Conservation (phyloP, 2,797 vertebrate genomes). For the Sarcophilus harrisii region DNA sequence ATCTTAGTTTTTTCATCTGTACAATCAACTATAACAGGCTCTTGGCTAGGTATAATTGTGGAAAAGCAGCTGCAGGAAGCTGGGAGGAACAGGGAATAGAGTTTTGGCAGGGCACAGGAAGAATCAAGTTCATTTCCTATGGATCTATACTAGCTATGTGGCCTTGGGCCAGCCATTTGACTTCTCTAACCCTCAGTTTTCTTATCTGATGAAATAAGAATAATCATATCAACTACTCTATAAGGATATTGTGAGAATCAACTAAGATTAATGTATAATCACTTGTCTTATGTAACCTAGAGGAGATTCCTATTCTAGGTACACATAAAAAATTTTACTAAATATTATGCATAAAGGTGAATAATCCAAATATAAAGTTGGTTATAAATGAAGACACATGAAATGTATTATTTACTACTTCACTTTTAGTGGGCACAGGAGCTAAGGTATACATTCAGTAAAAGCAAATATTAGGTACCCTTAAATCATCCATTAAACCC, state of each 20-base stretch:
- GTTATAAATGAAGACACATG: background rate
- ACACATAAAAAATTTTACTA: background rate
- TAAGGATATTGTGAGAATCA: background rate
- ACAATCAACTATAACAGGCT: background rate
- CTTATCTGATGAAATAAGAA: background rate
- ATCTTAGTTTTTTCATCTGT: background rate
- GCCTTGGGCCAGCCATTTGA: background rate
- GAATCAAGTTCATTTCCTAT: background rate
- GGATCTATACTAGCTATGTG: background rate
- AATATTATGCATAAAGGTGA: background rate
- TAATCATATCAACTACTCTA: background rate
- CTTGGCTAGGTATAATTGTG: background rate
- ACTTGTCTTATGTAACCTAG: background rate
- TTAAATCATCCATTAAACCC: conserved; percentile 62
- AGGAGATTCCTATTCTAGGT: background rate
- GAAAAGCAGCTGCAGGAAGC: background rate
- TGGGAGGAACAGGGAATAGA: background rate
- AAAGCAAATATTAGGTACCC: conserved; percentile 54
- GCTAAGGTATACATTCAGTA: conserved; percentile 25
- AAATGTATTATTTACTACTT: background rate
- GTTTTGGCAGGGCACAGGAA: background rate
- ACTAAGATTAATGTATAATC: background rate
- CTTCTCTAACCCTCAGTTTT: background rate
- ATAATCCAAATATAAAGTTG: background rate
- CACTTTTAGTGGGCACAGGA: background rate